Evolutionary conservation across 2,888 invertebrate genomes (phyloP).

Genomic region (Nomada lathburiana): DNA sequence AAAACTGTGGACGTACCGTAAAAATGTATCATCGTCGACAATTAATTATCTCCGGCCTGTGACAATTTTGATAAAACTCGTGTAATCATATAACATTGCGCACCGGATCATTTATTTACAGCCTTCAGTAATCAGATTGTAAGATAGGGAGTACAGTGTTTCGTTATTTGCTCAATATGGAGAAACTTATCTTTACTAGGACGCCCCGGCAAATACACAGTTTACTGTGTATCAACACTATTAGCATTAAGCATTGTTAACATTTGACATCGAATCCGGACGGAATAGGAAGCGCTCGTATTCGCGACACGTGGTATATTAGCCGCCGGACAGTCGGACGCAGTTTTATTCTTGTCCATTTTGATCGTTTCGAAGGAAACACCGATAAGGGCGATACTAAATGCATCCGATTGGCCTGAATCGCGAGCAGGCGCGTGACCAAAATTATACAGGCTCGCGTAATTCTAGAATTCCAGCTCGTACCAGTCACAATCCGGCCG

Average conservation of each 20-base stretch:
- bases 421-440: constrained; percentile 51
- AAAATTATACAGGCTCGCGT: constrained; percentile 54
- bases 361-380: constrained; percentile 43
- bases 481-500: constrained; percentile 36
- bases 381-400: constrained; percentile 47
- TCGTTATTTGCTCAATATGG: too few species aligned
- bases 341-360: constrained; percentile 8
- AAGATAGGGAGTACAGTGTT: too few species aligned
- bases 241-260: too few species aligned
- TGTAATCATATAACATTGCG: background rate
- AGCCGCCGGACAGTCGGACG: background rate
- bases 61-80: background rate
- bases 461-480: constrained; percentile 50
- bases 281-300: constrained; percentile 4
- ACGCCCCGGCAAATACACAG: too few species aligned
- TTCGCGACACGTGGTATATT: background rate
- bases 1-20: background rate
- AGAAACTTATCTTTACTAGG: too few species aligned
- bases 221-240: too few species aligned
- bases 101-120: background rate
- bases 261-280: too few species aligned
- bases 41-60: background rate
- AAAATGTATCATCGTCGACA: background rate
- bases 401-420: constrained; percentile 47
- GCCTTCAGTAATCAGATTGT: too few species aligned